Percentiles rank a stretch among this genome's conserved stretches.
Evolutionary conservation across 2,113 vertebrate species (phyloP).

Genomic region (Paratilapia polleni): DNA sequence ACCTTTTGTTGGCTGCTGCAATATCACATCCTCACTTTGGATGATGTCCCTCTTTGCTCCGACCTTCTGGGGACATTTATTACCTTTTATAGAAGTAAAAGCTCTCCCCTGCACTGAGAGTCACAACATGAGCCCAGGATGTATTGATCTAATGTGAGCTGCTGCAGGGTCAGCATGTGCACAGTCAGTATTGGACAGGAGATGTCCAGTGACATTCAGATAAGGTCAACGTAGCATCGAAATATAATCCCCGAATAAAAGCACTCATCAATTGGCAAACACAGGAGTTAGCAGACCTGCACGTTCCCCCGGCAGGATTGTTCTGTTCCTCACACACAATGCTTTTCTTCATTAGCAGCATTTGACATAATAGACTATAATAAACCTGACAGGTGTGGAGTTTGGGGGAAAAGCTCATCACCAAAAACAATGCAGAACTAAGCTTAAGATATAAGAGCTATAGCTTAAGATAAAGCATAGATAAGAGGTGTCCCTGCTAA

Average conservation of each 20-base stretch:
- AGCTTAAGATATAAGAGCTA: not conserved
- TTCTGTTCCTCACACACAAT: slow-evolving; percentile 37
- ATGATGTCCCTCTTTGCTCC: slow-evolving; percentile 14
- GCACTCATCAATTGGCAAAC: slow-evolving; percentile 39
- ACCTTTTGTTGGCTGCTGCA: not conserved
- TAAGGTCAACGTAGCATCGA: slow-evolving; percentile 66
- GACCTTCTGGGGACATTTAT: slow-evolving; percentile 34
- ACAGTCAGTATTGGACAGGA: slow-evolving; percentile 66
- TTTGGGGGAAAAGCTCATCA: not conserved
- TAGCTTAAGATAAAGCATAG: not conserved
- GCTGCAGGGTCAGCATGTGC: slow-evolving; percentile 73
- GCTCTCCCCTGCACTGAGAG: slow-evolving; percentile 3
- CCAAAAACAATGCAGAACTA: not conserved
- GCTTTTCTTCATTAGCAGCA: slow-evolving; percentile 21
- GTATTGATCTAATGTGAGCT: slow-evolving; percentile 63
- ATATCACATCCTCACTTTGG: slow-evolving; percentile 3
- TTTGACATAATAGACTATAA: slow-evolving; percentile 29
- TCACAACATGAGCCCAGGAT: slow-evolving; percentile 33
- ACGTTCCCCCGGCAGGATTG: slow-evolving; percentile 39
- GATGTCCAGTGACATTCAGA: slow-evolving; percentile 73
- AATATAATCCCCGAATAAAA: slow-evolving; percentile 64
- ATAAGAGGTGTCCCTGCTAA: not conserved
- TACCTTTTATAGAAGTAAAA: slow-evolving; percentile 21
- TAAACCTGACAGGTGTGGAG: slow-evolving; percentile 10
- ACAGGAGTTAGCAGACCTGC: slow-evolving; percentile 42